Conservation (phyloP, 2,113 vertebrate species). For the Phalacrocorax brasilianus region DNA sequence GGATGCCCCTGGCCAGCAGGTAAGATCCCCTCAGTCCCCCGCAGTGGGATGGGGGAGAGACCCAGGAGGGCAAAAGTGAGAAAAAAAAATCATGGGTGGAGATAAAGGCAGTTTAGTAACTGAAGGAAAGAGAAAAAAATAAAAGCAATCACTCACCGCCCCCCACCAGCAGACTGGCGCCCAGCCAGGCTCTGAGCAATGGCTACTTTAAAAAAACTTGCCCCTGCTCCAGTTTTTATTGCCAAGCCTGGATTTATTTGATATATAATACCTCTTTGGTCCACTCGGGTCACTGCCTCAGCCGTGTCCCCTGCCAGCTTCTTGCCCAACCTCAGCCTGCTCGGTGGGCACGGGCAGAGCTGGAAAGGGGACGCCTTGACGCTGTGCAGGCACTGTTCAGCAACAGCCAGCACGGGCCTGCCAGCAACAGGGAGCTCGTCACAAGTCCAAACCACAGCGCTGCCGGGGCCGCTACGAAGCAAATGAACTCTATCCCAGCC, state of each 20-base stretch:
- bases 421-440: not conserved
- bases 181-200: not conserved
- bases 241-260: not conserved
- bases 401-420: not conserved
- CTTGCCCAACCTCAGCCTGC: not conserved
- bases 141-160: not conserved
- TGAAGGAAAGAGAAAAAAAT: not conserved
- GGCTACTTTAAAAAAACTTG: not conserved
- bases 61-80: not conserved
- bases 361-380: not conserved
- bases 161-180: not conserved
- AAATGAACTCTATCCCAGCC: not conserved
- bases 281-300: not conserved
- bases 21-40: not conserved
- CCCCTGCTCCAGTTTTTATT: not conserved
- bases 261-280: not conserved
- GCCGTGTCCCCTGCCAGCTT: not conserved
- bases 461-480: not conserved
- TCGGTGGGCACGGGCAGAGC: not conserved
- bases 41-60: not conserved
- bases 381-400: not conserved
- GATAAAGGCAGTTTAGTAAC: not conserved
- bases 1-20: rapidly evolving
- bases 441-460: not conserved
- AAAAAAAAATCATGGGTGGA: not conserved